Percentiles rank a stretch among this genome's conserved stretches.
Evolutionary conservation across 2,797 vertebrate genomes (phyloP).

Genomic region (Cynopterus sphinx): DNA sequence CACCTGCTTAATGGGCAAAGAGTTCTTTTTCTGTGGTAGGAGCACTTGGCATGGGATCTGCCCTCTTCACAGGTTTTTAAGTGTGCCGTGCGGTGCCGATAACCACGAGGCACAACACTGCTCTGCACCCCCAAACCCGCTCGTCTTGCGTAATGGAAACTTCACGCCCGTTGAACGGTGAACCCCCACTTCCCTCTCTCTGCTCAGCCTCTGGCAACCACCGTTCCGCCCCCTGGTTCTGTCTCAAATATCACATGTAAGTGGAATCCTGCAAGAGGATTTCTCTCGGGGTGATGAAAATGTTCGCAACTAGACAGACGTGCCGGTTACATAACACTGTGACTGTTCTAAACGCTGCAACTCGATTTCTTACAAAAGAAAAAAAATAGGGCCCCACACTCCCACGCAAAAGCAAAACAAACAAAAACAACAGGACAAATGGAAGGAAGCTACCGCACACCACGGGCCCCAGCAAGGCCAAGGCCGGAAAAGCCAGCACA

Average conservation of each 20-base stretch:
- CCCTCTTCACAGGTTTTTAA: neutral
- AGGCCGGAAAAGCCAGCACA: neutral
- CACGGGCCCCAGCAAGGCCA: rapidly evolving
- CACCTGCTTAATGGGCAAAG: neutral
- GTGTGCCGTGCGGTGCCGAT: neutral
- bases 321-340: neutral
- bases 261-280: neutral
- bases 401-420: neutral
- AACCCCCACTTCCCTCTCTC: neutral
- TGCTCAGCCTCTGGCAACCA: neutral
- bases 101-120: neutral
- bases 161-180: neutral
- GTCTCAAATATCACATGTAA: neutral
- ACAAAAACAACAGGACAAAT: neutral
- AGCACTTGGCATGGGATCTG: neutral
- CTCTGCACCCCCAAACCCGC: neutral
- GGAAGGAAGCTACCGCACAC: neutral
- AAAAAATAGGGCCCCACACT: neutral
- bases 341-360: neutral
- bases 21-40: neutral
- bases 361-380: neutral
- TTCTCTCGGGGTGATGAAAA: neutral
- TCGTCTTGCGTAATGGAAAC: neutral
- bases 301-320: neutral
- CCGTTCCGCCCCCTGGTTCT: neutral